Percentiles rank a stretch among this genome's conserved stretches.
Conservation (phyloP, 2,888 invertebrate genomes). For the Calameuta pallipes region DNA sequence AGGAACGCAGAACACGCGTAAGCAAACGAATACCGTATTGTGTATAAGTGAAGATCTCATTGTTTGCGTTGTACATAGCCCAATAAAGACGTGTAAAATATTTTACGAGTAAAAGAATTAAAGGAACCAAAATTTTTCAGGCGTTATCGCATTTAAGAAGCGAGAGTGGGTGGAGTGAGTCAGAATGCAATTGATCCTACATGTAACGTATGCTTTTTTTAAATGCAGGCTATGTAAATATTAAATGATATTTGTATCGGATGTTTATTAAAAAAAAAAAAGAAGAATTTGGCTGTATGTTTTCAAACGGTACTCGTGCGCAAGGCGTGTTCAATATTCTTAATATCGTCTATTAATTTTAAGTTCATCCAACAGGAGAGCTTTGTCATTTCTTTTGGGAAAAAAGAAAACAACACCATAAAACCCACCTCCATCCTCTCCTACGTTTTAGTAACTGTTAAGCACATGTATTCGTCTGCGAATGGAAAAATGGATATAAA, state of each 20-base stretch:
- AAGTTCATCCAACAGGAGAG: neutral
- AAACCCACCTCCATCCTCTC: neutral
- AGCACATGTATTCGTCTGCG: constrained; percentile 10
- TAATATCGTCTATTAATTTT: constrained; percentile 2
- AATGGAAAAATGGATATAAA: neutral
- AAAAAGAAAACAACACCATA: neutral
- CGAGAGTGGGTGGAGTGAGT: neutral
- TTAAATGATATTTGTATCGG: neutral
- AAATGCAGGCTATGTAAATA: constrained; percentile 4
- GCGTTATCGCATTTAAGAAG: neutral
- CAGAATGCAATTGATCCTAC: neutral
- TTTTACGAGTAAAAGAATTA: neutral
- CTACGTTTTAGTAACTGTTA: constrained; percentile 6
- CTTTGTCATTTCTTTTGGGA: neutral
- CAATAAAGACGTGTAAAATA: neutral
- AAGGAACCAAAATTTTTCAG: neutral
- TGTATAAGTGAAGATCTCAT: neutral
- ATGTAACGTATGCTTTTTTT: neutral
- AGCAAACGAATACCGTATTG: constrained; percentile 12
- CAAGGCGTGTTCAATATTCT: constrained; percentile 7
- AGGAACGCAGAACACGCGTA: constrained; percentile 3
- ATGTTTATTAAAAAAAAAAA: neutral
- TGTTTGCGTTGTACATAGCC: constrained; percentile 6
- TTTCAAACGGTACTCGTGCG: constrained; percentile 6
- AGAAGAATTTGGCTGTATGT: neutral